Conservation (phyloP, 1,140 invertebrate genomes). For the Drosophila kepulauana region DNA sequence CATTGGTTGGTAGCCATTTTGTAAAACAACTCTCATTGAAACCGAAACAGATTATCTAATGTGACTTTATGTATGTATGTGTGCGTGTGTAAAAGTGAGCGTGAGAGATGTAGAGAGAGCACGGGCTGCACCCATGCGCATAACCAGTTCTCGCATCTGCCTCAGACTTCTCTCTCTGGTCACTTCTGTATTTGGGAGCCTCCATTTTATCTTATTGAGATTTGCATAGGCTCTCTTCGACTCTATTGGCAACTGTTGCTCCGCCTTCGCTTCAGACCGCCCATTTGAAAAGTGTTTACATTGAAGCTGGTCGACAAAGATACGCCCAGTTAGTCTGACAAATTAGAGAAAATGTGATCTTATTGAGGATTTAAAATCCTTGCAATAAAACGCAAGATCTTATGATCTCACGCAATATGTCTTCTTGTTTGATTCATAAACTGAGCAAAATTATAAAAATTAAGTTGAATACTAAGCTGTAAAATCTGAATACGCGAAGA, state of each 20-base stretch:
- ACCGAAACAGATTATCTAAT: slow-evolving; percentile 39
- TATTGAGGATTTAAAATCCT: too few relatives aligned
- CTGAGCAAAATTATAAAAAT: too few relatives aligned
- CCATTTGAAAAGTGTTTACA: slow-evolving; percentile 25
- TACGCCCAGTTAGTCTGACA: not conserved
- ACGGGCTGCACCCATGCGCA: slow-evolving; percentile 72
- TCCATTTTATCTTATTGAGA: slow-evolving; percentile 65
- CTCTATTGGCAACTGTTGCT: slow-evolving; percentile 3
- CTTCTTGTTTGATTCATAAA: too few relatives aligned
- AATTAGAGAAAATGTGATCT: too few relatives aligned
- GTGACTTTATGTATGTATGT: slow-evolving; percentile 8
- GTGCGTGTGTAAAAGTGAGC: slow-evolving; percentile 16
- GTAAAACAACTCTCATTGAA: slow-evolving; percentile 19
- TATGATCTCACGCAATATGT: too few relatives aligned
- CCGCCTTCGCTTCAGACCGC: slow-evolving; percentile 32
- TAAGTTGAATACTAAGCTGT: too few relatives aligned
- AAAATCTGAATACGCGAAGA: too few relatives aligned
- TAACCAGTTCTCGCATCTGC: slow-evolving; percentile 66
- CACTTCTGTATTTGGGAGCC: slow-evolving; percentile 63
- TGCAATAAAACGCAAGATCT: too few relatives aligned
- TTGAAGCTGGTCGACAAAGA: slow-evolving; percentile 5
- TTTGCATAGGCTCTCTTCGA: slow-evolving; percentile 64
- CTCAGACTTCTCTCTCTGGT: slow-evolving; percentile 8
- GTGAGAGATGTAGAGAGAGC: not conserved
- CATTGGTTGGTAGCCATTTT: slow-evolving; percentile 64